Evolutionary conservation across 2,888 invertebrate genomes (phyloP), one percentile per base, ranked within the genome.

Genomic region (Scaptomyza tumidula): DNA sequence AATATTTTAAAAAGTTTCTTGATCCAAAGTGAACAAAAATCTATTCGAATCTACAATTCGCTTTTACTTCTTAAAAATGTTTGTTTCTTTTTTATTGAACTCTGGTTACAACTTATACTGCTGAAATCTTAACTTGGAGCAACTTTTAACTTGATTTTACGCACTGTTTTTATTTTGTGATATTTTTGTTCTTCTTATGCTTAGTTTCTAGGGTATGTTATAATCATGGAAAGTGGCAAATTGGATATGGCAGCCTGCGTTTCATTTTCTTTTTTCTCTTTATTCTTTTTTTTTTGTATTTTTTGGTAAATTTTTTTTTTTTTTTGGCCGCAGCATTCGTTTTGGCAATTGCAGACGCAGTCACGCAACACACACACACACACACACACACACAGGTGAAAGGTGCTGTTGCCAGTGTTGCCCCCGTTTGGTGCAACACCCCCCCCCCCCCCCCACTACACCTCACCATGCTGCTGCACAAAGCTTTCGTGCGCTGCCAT

Each of bases 321-420:
- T 50, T 33, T 24, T 33, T 29, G 19, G 49, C 13, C 14, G 50
- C 24, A 44, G 6, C 29, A 31, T 39, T 55, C 60, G 44, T 59
- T 75, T 75, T 66, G 80, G 63, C 72, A 75, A 55, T 68, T 68
- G 62, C 50, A 73, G 39, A 48, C 49, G 63, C 56, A 63, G 48
- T 50, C 56, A 75, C 54, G 54, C 33, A 46, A 9, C 57, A 56
- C 24, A 43, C 39, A 31, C 4, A 45, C 19, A 2, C 19, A 19
- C 19, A 19, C 19, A 19, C 35, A 44, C 24, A 53, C 45, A 37
- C 46, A 58, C 53, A 49, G 31, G 16, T 39, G 45, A 35, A 37
- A 62, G 55, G 63, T 68, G 53, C 41, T 33, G 33, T 33, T 43
- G 48, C 44, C 24, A 31, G 29, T 48, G 24, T 43, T 43, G n/a